Base-by-base conservation (phyloP, 2,113 vertebrate species). In the Cinclus cinclus region DNA sequence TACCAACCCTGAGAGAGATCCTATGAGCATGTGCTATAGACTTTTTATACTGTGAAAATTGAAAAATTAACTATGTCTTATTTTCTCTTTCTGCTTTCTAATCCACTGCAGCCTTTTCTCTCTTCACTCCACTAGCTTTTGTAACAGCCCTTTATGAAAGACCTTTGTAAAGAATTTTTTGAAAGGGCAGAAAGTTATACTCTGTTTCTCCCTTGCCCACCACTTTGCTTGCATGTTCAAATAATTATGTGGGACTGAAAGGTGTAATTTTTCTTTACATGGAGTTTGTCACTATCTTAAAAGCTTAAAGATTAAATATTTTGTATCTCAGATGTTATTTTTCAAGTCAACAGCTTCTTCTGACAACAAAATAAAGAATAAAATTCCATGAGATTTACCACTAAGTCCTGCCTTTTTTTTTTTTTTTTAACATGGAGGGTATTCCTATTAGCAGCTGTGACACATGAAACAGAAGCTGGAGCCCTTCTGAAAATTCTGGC, bases 11-110 rank as follows among this genome's bases (percentile, higher is more conserved):
- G 65, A 85, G 70, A 91, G 78, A 91, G 17, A 76, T 64, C n/a
- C 15, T 93, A 79, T 85, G 49, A 63, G 49, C 27, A 49, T 37
- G 31, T 87, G 53, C 44, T 87, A 14, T 68, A 85, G 47, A 60
- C 7, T 65, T 89, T 78, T 53, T 73, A 79, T 58, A 21, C 25
- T 64, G 37, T 68, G 31, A 82, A 87, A 91, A 79, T 4, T 55
- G 70, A 89, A 59, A 62, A 80, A 46, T 81, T 78, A 67, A 10
- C 27, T 81, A 7, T 75, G 67, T 71, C 53, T 37, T 82, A 37
- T 68, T 89, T 95, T 89, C 33, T 55, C 31, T 82, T 73, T 91
- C 75, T 85, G 59, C 82, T 79, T 82, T 79, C 59, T 79, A 87
- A 83, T 46, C 30, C 30, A 42, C 55, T 83, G 31, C 42, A 91